phyloP scores from a whole-genome alignment of 1,140 invertebrate genomes.

The Zaprionus kolodkinae region DNA sequence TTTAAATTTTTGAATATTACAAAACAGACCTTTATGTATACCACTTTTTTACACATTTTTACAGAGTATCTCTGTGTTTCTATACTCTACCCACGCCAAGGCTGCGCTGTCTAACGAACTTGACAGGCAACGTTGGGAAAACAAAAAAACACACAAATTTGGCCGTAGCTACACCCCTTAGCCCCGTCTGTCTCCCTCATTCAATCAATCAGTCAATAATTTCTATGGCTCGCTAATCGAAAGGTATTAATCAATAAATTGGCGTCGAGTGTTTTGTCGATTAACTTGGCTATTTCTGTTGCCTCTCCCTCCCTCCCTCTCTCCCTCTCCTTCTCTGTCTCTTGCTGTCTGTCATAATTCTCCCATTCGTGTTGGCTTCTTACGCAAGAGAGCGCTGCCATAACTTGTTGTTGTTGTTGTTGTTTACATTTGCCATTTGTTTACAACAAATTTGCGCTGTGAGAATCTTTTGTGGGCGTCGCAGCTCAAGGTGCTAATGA shows the following conservation, averaged over 20 bases:
- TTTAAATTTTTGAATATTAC: no score
- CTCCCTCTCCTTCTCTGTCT: background rate
- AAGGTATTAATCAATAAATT: slow-evolving; percentile 76
- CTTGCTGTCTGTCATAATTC: background rate
- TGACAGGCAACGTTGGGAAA: slow-evolving; percentile 26
- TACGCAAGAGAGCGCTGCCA: slow-evolving; percentile 36
- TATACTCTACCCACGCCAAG: background rate
- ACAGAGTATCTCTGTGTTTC: background rate
- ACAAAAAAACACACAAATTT: slow-evolving; percentile 25
- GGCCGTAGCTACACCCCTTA: background rate
- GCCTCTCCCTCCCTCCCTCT: slow-evolving; percentile 20
- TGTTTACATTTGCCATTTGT: slow-evolving; percentile 58
- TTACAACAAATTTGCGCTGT: slow-evolving; percentile 41
- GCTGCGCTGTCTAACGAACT: slow-evolving; percentile 9
- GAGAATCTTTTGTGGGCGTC: slow-evolving; percentile 41
- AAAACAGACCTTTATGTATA: no score
- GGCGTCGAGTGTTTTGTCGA: slow-evolving; percentile 69
- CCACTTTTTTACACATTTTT: background rate
- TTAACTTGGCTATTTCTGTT: slow-evolving; percentile 73
- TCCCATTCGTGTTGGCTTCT: slow-evolving; percentile 33
- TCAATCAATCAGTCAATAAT: slow-evolving; percentile 37
- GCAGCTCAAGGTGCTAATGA: slow-evolving; percentile 60
- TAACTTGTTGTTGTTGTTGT: slow-evolving; percentile 40
- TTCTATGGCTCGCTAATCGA: slow-evolving; percentile 65
- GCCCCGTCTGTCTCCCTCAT: background rate